These are phyloP conservation scores for Scolopax rusticola DNA, from an alignment of 2,797 vertebrate species.

Conservation along the genomic window DNA sequence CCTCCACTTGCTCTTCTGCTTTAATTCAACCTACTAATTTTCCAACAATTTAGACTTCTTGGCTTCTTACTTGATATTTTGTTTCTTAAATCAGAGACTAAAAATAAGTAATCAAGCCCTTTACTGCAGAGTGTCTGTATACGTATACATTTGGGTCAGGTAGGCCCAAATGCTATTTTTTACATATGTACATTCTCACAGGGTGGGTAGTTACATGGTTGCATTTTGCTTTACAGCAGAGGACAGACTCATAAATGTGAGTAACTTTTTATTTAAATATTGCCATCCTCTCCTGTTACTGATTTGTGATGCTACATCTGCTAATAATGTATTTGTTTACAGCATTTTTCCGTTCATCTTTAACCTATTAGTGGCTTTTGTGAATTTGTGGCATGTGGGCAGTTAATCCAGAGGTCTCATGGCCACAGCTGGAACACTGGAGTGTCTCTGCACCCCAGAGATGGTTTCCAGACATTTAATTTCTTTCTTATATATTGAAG, in stretches of 20 bases:
- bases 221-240: not conserved
- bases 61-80: not conserved
- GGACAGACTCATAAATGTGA: not conserved
- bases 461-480: not conserved
- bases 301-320: slow-evolving; percentile 17
- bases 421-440: not conserved
- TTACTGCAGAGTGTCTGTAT: not conserved
- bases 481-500: not conserved
- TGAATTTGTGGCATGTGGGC: slow-evolving; percentile 12
- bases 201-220: not conserved
- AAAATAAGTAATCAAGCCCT: not conserved
- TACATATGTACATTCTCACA: not conserved
- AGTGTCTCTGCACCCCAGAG: not conserved
- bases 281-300: not conserved
- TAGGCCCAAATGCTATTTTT: not conserved
- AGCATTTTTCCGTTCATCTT: slow-evolving; percentile 30
- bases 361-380: slow-evolving; percentile 35
- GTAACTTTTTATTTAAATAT: not conserved
- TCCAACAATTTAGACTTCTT: not conserved
- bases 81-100: not conserved
- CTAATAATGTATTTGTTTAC: slow-evolving; percentile 24
- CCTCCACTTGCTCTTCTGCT: not conserved
- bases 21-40: not conserved
- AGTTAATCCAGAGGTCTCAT: slow-evolving; percentile 5
- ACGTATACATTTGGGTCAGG: not conserved